A percentile compares a stretch with the other conserved stretches of the same genome.
Evolutionary conservation across 2,888 invertebrate genomes (phyloP).

Genomic region (Nomada goodeniana): DNA sequence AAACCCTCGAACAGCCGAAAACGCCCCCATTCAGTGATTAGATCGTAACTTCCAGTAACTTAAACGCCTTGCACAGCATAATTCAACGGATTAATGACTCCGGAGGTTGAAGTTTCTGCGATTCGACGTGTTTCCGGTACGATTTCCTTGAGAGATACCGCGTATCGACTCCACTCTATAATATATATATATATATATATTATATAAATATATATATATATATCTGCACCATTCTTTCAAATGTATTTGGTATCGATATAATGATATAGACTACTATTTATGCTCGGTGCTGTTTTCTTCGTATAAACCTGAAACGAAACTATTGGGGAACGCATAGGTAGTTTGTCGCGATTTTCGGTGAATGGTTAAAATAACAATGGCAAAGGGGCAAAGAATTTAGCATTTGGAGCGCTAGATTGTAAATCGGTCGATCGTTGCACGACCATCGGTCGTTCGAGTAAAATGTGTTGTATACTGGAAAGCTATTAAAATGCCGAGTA

Average conservation of each 20-base stretch:
- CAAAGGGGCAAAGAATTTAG: no score
- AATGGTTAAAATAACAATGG: no score
- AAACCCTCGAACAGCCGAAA: constrained; percentile 16
- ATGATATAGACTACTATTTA: no score
- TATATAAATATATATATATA: background rate
- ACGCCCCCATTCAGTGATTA: constrained; percentile 65
- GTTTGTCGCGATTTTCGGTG: no score
- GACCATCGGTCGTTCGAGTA: background rate
- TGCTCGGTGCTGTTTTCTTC: no score
- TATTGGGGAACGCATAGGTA: no score
- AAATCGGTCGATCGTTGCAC: constrained; percentile 16
- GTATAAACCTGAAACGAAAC: no score
- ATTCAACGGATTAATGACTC: constrained; percentile 63
- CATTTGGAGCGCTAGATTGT: constrained; percentile 21
- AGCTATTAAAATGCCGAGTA: constrained; percentile 49
- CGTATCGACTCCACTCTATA: constrained; percentile 40
- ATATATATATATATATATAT: constrained; percentile 2
- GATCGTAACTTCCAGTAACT: constrained; percentile 67
- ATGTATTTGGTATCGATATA: constrained; percentile 13
- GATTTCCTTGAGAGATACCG: constrained; percentile 28
- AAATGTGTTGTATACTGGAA: constrained; percentile 10
- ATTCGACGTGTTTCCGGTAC: constrained; percentile 50
- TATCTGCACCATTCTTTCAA: constrained; percentile 36
- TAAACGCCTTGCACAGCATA: constrained; percentile 67
- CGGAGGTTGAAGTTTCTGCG: constrained; percentile 64